phyloP scores from a whole-genome alignment of 2,888 invertebrate genomes.

The Trachelus tabidus region DNA sequence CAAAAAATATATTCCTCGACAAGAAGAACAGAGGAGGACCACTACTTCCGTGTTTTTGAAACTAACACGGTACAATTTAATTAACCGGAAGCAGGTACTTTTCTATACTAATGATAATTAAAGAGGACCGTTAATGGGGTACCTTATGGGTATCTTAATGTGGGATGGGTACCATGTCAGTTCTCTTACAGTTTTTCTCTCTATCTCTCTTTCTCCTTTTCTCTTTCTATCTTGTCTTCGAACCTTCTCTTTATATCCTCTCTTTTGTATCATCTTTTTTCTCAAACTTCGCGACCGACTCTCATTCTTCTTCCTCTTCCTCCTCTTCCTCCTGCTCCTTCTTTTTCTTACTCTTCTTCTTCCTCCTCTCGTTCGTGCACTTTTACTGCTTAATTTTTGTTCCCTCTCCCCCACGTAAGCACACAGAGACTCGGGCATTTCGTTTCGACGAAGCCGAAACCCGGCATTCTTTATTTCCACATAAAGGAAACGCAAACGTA shows the following conservation, averaged over 20 bases:
- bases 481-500: slow-evolving; percentile 7
- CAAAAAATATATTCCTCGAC: no score
- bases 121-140: slow-evolving; percentile 23
- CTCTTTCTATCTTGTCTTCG: neutral
- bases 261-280: slow-evolving; percentile 3
- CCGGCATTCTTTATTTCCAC: slow-evolving; percentile 4
- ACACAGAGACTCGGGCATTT: no score
- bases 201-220: slow-evolving; percentile 2
- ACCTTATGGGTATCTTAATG: neutral
- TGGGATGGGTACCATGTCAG: neutral
- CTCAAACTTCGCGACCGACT: slow-evolving; percentile 15
- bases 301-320: slow-evolving; percentile 37
- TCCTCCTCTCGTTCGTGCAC: neutral
- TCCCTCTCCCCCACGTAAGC: no score
- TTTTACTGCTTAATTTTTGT: no score
- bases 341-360: neutral
- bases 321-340: slow-evolving; percentile 4
- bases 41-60: no score
- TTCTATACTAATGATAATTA: slow-evolving; percentile 30
- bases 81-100: slow-evolving; percentile 28
- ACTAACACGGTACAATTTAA: slow-evolving; percentile 28
- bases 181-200: neutral
- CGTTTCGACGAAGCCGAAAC: neutral
- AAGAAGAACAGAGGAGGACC: no score
- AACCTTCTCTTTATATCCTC: neutral